Evolutionary conservation across 2,888 invertebrate genomes (phyloP).

Genomic region (Cordilura impudica): DNA sequence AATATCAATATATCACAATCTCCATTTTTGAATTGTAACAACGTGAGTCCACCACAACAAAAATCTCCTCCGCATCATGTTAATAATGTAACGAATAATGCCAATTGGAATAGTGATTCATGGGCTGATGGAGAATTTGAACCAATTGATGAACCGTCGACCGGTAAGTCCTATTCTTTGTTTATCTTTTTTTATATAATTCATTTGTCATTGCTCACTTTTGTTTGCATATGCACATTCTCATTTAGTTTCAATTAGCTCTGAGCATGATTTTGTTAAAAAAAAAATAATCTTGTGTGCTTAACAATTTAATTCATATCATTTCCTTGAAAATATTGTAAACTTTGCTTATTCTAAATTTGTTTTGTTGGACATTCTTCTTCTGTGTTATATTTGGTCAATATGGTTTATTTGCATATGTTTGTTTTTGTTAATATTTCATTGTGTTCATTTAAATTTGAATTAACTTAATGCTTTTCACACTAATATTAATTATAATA

Average conservation of each 20-base stretch:
- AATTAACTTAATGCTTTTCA: too few species aligned
- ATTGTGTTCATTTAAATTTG: too few species aligned
- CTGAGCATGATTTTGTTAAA: conserved; percentile 6
- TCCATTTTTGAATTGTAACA: conserved; percentile 75
- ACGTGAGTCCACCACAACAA: conserved; percentile 72
- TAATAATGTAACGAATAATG: conserved; percentile 74
- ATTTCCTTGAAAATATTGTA: too few species aligned
- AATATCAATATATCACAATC: conserved; percentile 67
- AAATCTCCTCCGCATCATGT: conserved; percentile 70
- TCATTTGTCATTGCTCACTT: neutral
- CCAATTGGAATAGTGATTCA: conserved; percentile 79
- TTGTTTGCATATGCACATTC: neutral
- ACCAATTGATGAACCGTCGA: conserved; percentile 84
- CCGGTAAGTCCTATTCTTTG: conserved; percentile 76
- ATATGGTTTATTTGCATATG: too few species aligned
- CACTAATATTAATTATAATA: too few species aligned
- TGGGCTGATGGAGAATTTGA: conserved; percentile 92
- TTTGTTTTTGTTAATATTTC: too few species aligned
- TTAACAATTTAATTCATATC: too few species aligned
- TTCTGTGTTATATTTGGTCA: too few species aligned
- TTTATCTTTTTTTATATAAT: neutral
- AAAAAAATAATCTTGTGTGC: too few species aligned
- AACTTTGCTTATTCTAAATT: too few species aligned
- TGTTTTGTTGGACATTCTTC: too few species aligned
- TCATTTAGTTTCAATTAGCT: conserved; percentile 3